Evolutionary conservation across 2,113 vertebrate species (phyloP).

Genomic region (Larimichthys polyactis): DNA sequence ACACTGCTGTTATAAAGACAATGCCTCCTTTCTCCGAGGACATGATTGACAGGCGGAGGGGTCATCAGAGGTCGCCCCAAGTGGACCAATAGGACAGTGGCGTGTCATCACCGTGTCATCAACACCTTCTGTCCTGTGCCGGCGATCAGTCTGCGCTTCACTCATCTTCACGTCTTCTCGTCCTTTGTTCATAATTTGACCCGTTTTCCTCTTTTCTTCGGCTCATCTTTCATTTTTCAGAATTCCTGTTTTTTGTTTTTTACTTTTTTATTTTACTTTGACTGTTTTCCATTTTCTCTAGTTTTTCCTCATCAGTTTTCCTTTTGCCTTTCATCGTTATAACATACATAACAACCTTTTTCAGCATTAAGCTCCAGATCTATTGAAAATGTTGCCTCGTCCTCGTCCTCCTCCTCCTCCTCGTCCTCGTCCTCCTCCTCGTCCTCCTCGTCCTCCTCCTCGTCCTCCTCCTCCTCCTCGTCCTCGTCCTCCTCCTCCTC

Average conservation of each 20-base stretch:
- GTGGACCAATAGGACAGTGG: constrained; percentile 54
- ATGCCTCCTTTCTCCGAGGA: constrained; percentile 67
- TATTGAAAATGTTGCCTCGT: background rate
- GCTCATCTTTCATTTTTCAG: background rate
- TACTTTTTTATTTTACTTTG: background rate
- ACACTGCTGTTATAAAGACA: constrained; percentile 49
- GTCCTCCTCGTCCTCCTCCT: no score
- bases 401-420: background rate
- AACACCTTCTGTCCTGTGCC: background rate
- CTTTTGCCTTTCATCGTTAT: no score
- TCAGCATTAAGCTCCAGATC: no score
- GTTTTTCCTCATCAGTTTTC: no score
- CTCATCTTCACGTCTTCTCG: constrained; percentile 24
- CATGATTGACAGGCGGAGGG: constrained; percentile 59
- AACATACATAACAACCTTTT: background rate
- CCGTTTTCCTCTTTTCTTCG: background rate
- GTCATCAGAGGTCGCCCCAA: constrained; percentile 49
- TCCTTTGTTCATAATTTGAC: background rate
- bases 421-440: background rate
- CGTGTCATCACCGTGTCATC: constrained; percentile 45
- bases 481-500: no score
- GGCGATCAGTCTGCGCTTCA: background rate
- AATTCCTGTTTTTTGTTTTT: background rate
- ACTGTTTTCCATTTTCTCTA: background rate
- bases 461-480: background rate